These are phyloP conservation scores for Pelochelys cantorii DNA, from an alignment of 2,797 vertebrate genomes.

Conservation along the genomic window DNA sequence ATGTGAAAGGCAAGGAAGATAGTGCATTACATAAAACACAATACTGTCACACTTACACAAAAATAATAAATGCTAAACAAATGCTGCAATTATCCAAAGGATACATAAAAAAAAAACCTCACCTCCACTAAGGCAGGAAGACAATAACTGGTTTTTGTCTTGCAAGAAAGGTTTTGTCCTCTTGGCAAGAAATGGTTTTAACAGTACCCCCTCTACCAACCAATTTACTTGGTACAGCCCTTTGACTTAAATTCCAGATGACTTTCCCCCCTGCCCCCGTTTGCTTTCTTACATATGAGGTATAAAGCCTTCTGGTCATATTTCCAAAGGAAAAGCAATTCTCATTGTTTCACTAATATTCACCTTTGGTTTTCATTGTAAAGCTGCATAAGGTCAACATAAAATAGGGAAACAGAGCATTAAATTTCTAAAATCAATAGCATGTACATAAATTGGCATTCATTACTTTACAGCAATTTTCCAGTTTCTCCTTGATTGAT, in stretches of 20 bases:
- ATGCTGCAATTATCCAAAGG: conserved; percentile 30
- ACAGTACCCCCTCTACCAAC: background rate
- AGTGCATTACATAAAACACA: conserved; percentile 57
- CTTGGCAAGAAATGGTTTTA: conserved; percentile 50
- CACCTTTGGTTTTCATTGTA: conserved; percentile 60
- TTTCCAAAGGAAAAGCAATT: conserved; percentile 36
- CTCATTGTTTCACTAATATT: conserved; percentile 47
- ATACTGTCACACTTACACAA: conserved; percentile 31
- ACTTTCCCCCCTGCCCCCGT: background rate
- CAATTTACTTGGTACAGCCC: conserved; percentile 30
- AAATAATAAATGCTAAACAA: conserved; percentile 11
- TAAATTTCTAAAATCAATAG: conserved; percentile 74
- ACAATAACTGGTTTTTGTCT: background rate
- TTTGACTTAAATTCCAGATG: conserved; percentile 57
- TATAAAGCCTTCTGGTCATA: conserved; percentile 36
- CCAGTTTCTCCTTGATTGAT: conserved; percentile 79
- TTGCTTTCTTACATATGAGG: background rate
- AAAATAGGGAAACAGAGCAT: conserved; percentile 74
- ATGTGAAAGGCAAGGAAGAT: conserved; percentile 36
- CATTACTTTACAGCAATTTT: conserved; percentile 69
- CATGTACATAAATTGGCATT: conserved; percentile 74
- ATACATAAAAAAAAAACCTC: background rate
- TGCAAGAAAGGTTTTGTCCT: conserved; percentile 1
- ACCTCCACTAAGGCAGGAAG: background rate
- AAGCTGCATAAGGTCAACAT: conserved; percentile 65